A percentile compares a stretch with the other conserved stretches of the same genome.
These are phyloP conservation scores for Ichneumoninae sp. DNA, from an alignment of 2,888 invertebrate species.

Conservation along the genomic window DNA sequence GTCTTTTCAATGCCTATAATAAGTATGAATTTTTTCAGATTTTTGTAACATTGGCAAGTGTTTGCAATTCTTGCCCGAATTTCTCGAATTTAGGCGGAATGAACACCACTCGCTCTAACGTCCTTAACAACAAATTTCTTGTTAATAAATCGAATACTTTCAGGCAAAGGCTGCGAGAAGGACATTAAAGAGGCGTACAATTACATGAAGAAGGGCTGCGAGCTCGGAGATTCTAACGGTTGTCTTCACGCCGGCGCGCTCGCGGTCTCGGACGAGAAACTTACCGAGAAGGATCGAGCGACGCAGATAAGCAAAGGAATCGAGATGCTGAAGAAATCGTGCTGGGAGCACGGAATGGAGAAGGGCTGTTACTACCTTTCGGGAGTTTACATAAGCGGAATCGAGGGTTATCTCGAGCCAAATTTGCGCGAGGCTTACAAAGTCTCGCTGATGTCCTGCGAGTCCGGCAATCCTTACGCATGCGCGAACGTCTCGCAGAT, in stretches of 20 bases:
- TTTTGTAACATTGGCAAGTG: too few relatives aligned
- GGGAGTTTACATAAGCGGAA: constrained; percentile 91
- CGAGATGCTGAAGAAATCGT: constrained; percentile 85
- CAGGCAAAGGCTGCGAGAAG: constrained; percentile 76
- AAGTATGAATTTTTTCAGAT: too few relatives aligned
- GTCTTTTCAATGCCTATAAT: too few relatives aligned
- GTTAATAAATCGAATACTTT: constrained; percentile 6
- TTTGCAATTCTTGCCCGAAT: too few relatives aligned
- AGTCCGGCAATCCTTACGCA: constrained; percentile 92
- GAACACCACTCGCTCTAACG: too few relatives aligned
- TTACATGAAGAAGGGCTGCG: constrained; percentile 93
- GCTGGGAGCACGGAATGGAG: constrained; percentile 85
- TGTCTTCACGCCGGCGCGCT: constrained; percentile 91
- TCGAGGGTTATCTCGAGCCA: constrained; percentile 87
- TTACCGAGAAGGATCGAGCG: constrained; percentile 64
- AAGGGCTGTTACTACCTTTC: constrained; percentile 93
- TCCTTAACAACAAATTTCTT: too few relatives aligned
- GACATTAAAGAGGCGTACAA: constrained; percentile 85
- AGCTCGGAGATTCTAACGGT: constrained; percentile 88
- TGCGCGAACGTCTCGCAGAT: constrained; percentile 96
- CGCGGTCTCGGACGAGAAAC: constrained; percentile 30
- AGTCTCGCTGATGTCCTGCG: constrained; percentile 92
- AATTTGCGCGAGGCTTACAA: constrained; percentile 92
- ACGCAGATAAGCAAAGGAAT: constrained; percentile 82
- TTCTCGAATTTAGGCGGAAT: too few relatives aligned